These are phyloP conservation scores for Crocidura indochinensis DNA, from an alignment of 2,797 vertebrate species.

Conservation along the genomic window DNA sequence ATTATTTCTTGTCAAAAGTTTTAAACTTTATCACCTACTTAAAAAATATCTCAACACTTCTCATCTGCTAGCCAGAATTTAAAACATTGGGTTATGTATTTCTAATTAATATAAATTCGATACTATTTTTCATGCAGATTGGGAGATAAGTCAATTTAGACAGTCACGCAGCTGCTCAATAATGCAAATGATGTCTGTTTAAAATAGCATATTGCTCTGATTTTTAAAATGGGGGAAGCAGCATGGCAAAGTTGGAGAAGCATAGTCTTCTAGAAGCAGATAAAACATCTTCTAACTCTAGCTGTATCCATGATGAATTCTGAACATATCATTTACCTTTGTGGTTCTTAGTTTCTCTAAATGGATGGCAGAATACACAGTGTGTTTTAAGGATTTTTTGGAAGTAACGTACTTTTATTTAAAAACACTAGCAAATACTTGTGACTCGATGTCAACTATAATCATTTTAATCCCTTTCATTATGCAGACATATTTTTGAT, in stretches of 20 bases:
- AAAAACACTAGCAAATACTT: conserved; percentile 9
- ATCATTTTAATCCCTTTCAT: conserved; percentile 72
- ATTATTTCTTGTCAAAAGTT: conserved; percentile 54
- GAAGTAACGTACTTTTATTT: conserved; percentile 45
- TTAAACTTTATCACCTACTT: conserved; percentile 86
- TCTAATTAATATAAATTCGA: conserved; percentile 91
- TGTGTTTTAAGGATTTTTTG: neutral
- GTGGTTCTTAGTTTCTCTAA: neutral
- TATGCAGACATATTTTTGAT: conserved; percentile 59
- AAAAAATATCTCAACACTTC: conserved; percentile 84
- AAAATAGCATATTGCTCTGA: conserved; percentile 81
- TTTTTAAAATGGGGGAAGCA: neutral
- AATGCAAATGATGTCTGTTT: conserved; percentile 88
- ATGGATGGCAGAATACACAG: neutral
- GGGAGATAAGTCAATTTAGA: conserved; percentile 87
- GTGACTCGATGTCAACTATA: conserved; percentile 14
- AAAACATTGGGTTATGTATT: conserved; percentile 87
- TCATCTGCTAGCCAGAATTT: conserved; percentile 86
- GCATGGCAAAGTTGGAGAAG: conserved; percentile 10
- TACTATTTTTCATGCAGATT: conserved; percentile 89
- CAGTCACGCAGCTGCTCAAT: conserved; percentile 88
- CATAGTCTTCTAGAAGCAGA: neutral
- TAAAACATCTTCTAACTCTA: conserved; percentile 9
- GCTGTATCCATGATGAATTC: conserved; percentile 7
- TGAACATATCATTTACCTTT: neutral